Evolutionary conservation across 2,888 invertebrate species (phyloP).

Genomic region (Cremastobaeus sp.): DNA sequence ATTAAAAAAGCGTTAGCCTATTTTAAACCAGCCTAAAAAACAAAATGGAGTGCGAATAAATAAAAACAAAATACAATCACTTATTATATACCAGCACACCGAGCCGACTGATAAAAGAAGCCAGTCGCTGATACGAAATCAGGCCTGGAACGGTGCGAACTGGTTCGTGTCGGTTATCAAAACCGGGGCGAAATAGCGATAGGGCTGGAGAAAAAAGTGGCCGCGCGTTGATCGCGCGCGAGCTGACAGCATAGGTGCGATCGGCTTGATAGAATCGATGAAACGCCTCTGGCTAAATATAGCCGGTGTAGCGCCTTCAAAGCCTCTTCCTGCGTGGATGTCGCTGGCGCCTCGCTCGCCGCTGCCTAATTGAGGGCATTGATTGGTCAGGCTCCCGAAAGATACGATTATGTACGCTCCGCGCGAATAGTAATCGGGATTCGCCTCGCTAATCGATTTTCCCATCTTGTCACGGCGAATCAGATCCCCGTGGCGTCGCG

Average conservation of each 20-base stretch:
- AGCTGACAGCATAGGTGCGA: slow-evolving; percentile 36
- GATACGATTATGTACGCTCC: slow-evolving; percentile 71
- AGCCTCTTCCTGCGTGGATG: slow-evolving; percentile 62
- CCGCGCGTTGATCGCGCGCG: slow-evolving; percentile 39
- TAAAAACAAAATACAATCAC: too few species aligned
- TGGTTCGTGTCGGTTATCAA: slow-evolving; percentile 11
- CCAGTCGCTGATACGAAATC: slow-evolving; percentile 9
- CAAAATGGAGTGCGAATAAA: too few species aligned
- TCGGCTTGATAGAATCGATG: slow-evolving; percentile 63
- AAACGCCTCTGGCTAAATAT: slow-evolving; percentile 62
- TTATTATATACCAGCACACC: too few species aligned
- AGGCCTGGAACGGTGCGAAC: slow-evolving; percentile 4
- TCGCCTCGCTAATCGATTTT: slow-evolving; percentile 65
- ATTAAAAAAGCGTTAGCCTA: too few species aligned
- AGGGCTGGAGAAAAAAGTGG: slow-evolving; percentile 19
- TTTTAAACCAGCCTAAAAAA: too few species aligned
- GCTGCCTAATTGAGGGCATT: slow-evolving; percentile 69
- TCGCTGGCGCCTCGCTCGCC: slow-evolving; percentile 65
- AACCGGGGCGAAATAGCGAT: slow-evolving; percentile 21
- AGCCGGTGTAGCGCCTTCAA: slow-evolving; percentile 58
- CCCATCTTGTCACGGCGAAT: slow-evolving; percentile 52
- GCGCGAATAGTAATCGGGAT: slow-evolving; percentile 65
- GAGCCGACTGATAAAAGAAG: too few species aligned
- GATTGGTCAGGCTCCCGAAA: slow-evolving; percentile 68
- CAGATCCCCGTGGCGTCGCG: slow-evolving; percentile 34